Conservation (phyloP, 1,140 invertebrate species). For the Drosophila carrolli region DNA sequence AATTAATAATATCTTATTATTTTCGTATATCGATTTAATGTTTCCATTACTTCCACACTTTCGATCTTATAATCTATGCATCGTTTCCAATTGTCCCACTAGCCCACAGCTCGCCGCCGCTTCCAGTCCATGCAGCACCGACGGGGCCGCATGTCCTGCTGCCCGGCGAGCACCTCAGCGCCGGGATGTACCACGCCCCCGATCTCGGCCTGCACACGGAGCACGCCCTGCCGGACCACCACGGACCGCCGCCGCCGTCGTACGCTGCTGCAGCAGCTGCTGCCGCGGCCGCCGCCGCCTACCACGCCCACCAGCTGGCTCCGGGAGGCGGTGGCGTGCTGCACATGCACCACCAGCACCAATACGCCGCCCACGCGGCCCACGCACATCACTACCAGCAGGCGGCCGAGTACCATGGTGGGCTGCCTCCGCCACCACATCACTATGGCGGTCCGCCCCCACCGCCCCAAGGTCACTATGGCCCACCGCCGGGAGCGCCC, state of each 20-base stretch:
- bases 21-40: background rate
- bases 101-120: constrained; percentile 72
- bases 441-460: constrained; percentile 60
- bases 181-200: constrained; percentile 78
- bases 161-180: constrained; percentile 65
- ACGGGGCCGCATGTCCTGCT: constrained; percentile 53
- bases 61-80: background rate
- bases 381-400: constrained; percentile 67
- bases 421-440: constrained; percentile 51
- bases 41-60: background rate
- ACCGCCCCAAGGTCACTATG: constrained; percentile 50
- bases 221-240: constrained; percentile 69
- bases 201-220: constrained; percentile 79
- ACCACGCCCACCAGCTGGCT: constrained; percentile 74
- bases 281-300: constrained; percentile 75
- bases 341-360: constrained; percentile 70
- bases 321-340: constrained; percentile 58
- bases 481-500: constrained; percentile 41
- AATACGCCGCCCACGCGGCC: constrained; percentile 64
- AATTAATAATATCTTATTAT: too few species aligned
- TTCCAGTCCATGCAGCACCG: constrained; percentile 54
- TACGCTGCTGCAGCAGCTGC: constrained; percentile 75
- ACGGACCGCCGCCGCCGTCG: constrained; percentile 74
- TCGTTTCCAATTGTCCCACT: background rate
- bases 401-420: constrained; percentile 72